Evolutionary conservation across 2,113 vertebrate species (phyloP), one percentile per base, ranked within the genome.

Genomic region (Oryzias woworae): DNA sequence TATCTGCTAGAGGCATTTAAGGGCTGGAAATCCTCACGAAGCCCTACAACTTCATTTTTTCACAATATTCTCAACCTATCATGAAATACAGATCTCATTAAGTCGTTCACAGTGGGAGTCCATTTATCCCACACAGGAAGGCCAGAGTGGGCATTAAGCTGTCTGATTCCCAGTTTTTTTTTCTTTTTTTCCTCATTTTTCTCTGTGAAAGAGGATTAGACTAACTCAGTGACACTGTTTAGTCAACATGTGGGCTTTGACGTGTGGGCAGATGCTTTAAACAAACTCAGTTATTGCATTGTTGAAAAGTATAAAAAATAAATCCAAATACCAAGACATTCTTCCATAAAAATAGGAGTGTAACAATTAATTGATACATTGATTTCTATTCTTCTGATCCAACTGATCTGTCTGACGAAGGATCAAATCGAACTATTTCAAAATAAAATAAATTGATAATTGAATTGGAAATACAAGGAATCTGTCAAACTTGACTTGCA

Each of bases 51-150:
- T 36, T 23, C 20, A 17, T 64, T 66, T 65, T 49, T 28, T 46
- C 47, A 52, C 53, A 52, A 17, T 28, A 53, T 53, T 42, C 60
- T 77, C 66, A 57, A 61, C 48, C 51, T 23, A 18, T 55, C 60
- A 62, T 78, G 36, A 62, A 69, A 73, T 44, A 53, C 18, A 26
- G 20, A n/a, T 68, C 54, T 41, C 16, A 66, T 53, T 69, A 66
- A 77, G 54, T 78, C 45, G 53, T 55, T 20, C 57, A 48, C 17
- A 3, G 73, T 80, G 71, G 76, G 68, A 58, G 67, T 75, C 52
- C 4, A 58, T 70, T 80, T 78, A 84, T 72, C 46, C 36, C 62
- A 67, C 53, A 43, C 36, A 50, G 45, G 18, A 66, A 57, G 51
- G 17, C 61, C 0, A 16, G 66, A 47, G 71, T 69, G 62, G 71